These are phyloP conservation scores for Ataeniobius toweri DNA, from an alignment of 2,797 vertebrate species.

Conservation along the genomic window DNA sequence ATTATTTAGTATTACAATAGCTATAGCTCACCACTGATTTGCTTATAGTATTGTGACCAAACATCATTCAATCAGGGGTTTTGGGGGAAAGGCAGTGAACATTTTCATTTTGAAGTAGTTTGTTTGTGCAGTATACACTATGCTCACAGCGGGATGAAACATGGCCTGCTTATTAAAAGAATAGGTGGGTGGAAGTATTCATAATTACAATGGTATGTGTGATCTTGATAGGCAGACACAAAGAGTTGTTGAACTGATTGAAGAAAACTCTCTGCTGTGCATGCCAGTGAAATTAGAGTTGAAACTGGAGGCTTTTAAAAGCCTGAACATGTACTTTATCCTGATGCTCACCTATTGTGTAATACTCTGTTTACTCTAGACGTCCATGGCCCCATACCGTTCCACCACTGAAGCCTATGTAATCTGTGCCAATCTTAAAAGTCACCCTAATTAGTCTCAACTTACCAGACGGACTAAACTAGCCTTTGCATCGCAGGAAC, in stretches of 20 bases:
- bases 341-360: conserved; percentile 18
- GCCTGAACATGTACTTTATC: conserved; percentile 23
- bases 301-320: conserved; percentile 21
- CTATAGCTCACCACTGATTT: background rate
- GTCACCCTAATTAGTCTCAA: conserved; percentile 38
- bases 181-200: conserved; percentile 9
- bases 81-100: background rate
- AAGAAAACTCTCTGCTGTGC: conserved; percentile 1
- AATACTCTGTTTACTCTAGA: conserved; percentile 27
- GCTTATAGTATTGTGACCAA: conserved; percentile 24
- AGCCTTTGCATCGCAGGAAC: conserved; percentile 10
- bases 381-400: background rate
- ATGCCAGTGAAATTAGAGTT: conserved; percentile 4
- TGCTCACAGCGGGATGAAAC: conserved; percentile 1
- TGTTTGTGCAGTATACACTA: conserved; percentile 18
- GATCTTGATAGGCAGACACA: conserved; percentile 11
- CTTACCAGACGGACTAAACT: conserved; percentile 18
- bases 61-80: conserved; percentile 10
- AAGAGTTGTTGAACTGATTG: conserved; percentile 12
- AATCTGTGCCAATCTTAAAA: conserved; percentile 15
- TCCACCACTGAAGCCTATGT: conserved; percentile 18
- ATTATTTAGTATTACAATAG: conserved; percentile 19
- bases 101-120: conserved; percentile 42
- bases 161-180: conserved; percentile 32
- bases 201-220: background rate